phyloP scores from a whole-genome alignment of 2,113 vertebrate genomes.

The Ornithorhynchus anatinus region DNA sequence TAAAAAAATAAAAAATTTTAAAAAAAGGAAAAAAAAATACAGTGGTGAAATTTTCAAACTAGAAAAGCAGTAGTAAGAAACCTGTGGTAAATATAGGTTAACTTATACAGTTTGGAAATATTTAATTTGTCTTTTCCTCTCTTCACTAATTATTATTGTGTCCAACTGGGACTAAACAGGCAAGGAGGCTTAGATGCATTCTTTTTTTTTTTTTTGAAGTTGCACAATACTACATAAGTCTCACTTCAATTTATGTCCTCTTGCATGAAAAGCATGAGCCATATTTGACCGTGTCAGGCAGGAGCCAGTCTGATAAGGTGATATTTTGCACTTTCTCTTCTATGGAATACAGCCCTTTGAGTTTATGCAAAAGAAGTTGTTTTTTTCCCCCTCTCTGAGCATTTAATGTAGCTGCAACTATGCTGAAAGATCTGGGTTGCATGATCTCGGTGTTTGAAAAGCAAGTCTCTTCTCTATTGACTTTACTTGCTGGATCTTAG shows the following conservation, averaged over 20 bases:
- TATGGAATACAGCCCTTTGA: constrained; percentile 20
- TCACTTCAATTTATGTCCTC: constrained; percentile 27
- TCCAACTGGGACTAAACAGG: constrained; percentile 66
- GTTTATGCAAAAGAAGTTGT: constrained; percentile 43
- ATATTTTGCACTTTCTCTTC: constrained; percentile 56
- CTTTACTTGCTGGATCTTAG: constrained; percentile 24
- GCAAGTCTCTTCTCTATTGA: background rate
- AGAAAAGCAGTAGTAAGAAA: constrained; percentile 69
- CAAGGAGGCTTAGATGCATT: constrained; percentile 49
- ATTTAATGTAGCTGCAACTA: constrained; percentile 17
- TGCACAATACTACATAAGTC: constrained; percentile 12
- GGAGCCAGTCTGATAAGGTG: constrained; percentile 33
- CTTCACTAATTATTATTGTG: constrained; percentile 67
- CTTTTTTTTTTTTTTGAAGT: constrained; percentile 23
- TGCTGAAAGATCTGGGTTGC: constrained; percentile 21
- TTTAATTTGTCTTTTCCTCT: constrained; percentile 47
- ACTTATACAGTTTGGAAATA: constrained; percentile 72
- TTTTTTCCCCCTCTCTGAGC: constrained; percentile 2
- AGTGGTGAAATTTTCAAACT: constrained; percentile 42
- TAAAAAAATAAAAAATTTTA: background rate
- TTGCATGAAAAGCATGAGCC: constrained; percentile 60
- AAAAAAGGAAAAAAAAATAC: constrained; percentile 13
- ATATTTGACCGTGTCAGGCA: constrained; percentile 38
- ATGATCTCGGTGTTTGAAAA: background rate
- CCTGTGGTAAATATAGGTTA: constrained; percentile 72